phyloP scores from a whole-genome alignment of 1,140 invertebrate genomes.

The Anastrepha obliqua region DNA sequence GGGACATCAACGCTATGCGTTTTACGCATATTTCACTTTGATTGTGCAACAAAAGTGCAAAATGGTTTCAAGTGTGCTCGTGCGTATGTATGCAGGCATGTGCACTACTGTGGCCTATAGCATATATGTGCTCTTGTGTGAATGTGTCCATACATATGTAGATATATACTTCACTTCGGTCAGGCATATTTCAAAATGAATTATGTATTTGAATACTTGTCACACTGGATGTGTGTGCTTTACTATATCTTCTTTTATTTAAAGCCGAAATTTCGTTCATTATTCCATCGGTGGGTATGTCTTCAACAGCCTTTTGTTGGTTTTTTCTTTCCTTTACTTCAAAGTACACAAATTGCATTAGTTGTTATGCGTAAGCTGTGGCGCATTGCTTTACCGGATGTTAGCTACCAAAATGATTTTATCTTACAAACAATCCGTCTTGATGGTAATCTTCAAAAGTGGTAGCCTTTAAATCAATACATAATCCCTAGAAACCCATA shows the following conservation, averaged over 20 bases:
- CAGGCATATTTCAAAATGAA: slow-evolving; percentile 30
- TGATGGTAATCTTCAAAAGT: too few species aligned
- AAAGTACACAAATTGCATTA: too few species aligned
- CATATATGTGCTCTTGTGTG: not conserved
- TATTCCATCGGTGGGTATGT: too few species aligned
- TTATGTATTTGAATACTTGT: not conserved
- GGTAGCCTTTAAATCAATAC: too few species aligned
- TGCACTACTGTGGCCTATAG: not conserved
- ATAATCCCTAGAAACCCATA: too few species aligned
- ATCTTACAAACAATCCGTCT: too few species aligned
- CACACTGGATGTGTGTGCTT: not conserved
- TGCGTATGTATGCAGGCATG: not conserved
- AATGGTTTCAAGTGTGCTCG: not conserved
- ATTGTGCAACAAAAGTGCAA: not conserved
- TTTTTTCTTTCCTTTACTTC: too few species aligned
- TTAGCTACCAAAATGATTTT: too few species aligned
- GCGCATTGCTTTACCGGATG: too few species aligned
- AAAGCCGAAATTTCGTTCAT: not conserved
- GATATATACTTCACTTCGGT: not conserved
- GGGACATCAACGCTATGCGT: not conserved
- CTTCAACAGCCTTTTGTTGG: too few species aligned
- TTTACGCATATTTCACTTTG: not conserved
- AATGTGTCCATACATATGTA: not conserved
- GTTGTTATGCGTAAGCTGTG: too few species aligned
- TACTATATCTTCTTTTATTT: not conserved